A percentile compares a stretch with the other conserved stretches of the same genome.
These are phyloP conservation scores for Thripadectes ignobilis DNA, from an alignment of 2,797 vertebrate genomes.

Conservation along the genomic window DNA sequence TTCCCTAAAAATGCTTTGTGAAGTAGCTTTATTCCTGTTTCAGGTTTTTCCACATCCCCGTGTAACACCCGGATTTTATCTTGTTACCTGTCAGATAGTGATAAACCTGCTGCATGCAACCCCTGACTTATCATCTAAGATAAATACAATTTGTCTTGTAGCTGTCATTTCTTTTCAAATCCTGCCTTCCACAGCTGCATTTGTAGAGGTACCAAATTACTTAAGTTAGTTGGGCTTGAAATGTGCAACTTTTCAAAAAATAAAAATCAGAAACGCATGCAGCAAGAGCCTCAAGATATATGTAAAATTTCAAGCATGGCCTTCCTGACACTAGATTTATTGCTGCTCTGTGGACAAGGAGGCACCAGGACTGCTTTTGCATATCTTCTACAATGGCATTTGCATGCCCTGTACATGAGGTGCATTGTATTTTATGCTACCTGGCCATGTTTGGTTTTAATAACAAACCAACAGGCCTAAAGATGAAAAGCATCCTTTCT, in stretches of 20 bases:
- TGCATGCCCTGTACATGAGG: neutral
- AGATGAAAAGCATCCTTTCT: neutral
- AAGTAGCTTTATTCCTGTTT: neutral
- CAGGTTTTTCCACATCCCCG: constrained; percentile 24
- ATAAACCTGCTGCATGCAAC: constrained; percentile 21
- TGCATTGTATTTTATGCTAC: neutral
- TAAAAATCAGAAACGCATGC: neutral
- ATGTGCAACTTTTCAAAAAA: neutral
- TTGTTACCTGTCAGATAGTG: neutral
- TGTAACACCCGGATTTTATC: constrained; percentile 58
- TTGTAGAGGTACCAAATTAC: neutral
- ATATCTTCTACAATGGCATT: neutral
- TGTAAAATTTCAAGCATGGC: neutral
- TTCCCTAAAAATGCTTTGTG: neutral
- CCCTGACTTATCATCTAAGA: neutral
- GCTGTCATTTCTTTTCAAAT: constrained; percentile 5
- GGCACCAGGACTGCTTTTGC: neutral
- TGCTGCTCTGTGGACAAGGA: neutral
- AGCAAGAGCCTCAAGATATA: neutral
- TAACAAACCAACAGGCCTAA: neutral
- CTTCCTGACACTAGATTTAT: neutral
- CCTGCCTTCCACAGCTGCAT: neutral
- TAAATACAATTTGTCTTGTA: constrained; percentile 16
- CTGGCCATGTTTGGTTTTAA: neutral
- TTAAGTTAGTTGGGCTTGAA: neutral